Evolutionary conservation across 2,888 invertebrate species (phyloP), one percentile per base, ranked within the genome.

Genomic region (Monoplex corrugatus): DNA sequence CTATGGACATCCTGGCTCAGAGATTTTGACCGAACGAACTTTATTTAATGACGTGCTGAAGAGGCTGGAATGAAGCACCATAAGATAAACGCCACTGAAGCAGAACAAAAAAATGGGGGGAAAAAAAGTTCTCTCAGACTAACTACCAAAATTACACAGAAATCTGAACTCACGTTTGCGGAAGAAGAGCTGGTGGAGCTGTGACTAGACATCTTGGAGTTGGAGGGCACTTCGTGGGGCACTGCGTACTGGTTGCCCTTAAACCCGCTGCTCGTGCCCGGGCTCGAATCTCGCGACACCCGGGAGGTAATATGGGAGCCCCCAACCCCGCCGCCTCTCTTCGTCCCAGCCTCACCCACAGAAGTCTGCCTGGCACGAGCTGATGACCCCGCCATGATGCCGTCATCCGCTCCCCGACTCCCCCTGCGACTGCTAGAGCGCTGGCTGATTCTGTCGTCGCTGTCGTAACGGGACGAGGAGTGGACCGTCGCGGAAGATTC

Each of bases 121-220:
- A n/a, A n/a, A n/a, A n/a, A n/a, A n/a, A n/a, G n/a, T n/a, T n/a
- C n/a, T n/a, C n/a, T n/a, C n/a, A n/a, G n/a, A n/a, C n/a, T n/a
- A n/a, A n/a, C n/a, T n/a, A n/a, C n/a, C n/a, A n/a, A n/a, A n/a
- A n/a, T n/a, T n/a, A n/a, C n/a, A n/a, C n/a, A n/a, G n/a, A n/a
- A n/a, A n/a, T 13, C 32, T 32, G 72, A n/a, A 91, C 92, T 91
- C 91, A 93, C 92, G 88, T 83, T 87, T 72, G 85, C 90, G 82
- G 93, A 92, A 57, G 92, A 90, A 38, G 93, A 93, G 90, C 92
- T 92, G 88, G 91, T 92, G 8, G 94, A 93, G 90, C 92, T 93
- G 87, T 92, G 85, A 35, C 92, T 91, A 84, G 92, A 82, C 86
- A 92, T 90, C 89, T 93, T 92, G 10, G 92, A 87, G 16, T 87